Base-by-base conservation (phyloP, 2,113 vertebrate genomes). In the Ptyas mucosa region DNA sequence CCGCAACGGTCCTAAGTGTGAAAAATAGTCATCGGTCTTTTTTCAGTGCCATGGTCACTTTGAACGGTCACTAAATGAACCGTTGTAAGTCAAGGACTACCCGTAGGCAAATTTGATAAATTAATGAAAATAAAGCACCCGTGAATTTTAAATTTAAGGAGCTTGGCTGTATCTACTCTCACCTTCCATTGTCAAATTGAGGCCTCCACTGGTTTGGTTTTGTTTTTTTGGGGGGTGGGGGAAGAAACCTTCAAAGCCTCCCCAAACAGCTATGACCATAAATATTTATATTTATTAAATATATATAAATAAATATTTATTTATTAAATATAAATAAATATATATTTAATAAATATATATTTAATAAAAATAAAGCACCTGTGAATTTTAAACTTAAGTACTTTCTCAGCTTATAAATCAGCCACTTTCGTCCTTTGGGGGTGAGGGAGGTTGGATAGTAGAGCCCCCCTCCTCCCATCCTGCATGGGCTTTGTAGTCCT, bases 1-100 rank as follows among this genome's bases (percentile, higher is more conserved):
- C 54, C 20, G 1, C 55, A 57, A 57, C 0, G 0, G 55, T 57
- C 55, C 6, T 23, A 7, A 23, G 55, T 58, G 2, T 24, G 57
- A 24, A 58, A 24, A 58, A 58, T 7, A 5, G 21, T 57, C 55
- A 23, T 9, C 57, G 24, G 57, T 24, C 57, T 57, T 57, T 58
- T 58, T 58, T 24, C 57, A 24, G 57, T 8, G 57, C 57, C 8
- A 0, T 58, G 24, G 57, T 58, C 8, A 24, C 23, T 58, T 9
- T 58, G 57, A 58, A 58, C 2, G 2, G 57, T 24, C 57, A 58
- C 57, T 24, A 58, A 58, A 9, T 2, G 23, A 58, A 58, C 57
- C 0, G 23, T 58, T 58, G 15, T 54, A 58, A 9, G 2, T 0
- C 8, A 8, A 58, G 0, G 21, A 24, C 23, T 9, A 23, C 23